These are phyloP conservation scores for Nannospalax galili DNA, from an alignment of 2,113 vertebrate genomes.

Conservation along the genomic window DNA sequence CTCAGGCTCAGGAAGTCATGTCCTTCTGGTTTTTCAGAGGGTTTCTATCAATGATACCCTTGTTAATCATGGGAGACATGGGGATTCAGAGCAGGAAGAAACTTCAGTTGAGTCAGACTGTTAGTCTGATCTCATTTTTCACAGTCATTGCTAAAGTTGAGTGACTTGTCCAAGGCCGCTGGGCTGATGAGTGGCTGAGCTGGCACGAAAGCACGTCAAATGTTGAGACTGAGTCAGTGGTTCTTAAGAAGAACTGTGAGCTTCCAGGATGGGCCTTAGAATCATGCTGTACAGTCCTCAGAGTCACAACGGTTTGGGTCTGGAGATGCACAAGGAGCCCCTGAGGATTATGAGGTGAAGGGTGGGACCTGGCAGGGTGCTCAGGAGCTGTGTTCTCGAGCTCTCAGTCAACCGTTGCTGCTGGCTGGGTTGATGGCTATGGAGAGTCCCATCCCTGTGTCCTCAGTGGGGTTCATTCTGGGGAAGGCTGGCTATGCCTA, in stretches of 20 bases:
- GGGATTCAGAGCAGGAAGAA: background rate
- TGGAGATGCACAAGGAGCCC: background rate
- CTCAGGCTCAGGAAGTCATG: background rate
- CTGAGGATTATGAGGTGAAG: background rate
- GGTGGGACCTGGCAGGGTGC: background rate
- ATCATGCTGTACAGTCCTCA: background rate
- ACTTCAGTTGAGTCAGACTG: background rate
- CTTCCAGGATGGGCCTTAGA: slow-evolving; percentile 58
- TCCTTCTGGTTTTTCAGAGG: background rate
- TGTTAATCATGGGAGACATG: background rate
- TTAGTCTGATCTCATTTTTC: background rate
- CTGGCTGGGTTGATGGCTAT: too few species aligned
- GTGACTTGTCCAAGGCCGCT: background rate
- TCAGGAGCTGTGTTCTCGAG: background rate
- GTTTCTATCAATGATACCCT: slow-evolving; percentile 40
- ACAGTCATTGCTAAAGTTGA: background rate
- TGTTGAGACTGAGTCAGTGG: accelerated
- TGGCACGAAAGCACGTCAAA: background rate
- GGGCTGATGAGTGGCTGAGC: background rate
- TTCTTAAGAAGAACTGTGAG: background rate
- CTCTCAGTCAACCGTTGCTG: background rate
- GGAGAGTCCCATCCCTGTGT: background rate
- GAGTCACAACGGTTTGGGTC: background rate
- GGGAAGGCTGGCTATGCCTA: background rate
- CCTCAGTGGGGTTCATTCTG: background rate